A percentile compares a stretch with the other conserved stretches of the same genome.
phyloP scores from a whole-genome alignment of 2,797 vertebrate species.

The Mormyrops boulengeri region DNA sequence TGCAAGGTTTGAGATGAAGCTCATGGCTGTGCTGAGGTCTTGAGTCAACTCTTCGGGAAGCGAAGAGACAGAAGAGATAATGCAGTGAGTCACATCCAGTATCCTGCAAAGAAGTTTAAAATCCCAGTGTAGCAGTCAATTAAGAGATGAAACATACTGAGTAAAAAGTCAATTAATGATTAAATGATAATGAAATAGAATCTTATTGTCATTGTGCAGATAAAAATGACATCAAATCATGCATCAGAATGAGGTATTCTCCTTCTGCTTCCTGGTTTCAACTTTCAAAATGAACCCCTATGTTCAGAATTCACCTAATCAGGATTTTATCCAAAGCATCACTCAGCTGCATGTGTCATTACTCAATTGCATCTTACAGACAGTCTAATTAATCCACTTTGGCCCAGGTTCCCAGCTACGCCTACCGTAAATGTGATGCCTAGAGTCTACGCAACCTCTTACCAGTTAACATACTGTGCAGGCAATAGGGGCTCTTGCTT shows the following conservation, averaged over 20 bases:
- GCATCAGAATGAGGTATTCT: not conserved
- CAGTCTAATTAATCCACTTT: not conserved
- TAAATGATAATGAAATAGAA: not conserved
- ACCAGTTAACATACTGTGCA: slow-evolving; percentile 65
- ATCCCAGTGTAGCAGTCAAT: not conserved
- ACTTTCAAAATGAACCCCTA: not conserved
- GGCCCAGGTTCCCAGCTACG: not conserved
- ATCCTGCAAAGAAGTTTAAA: slow-evolving; percentile 50
- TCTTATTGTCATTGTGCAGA: not conserved
- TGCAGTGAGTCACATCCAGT: slow-evolving; percentile 57
- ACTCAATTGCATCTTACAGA: not conserved
- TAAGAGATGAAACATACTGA: not conserved
- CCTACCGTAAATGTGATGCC: not conserved
- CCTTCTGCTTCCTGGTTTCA: not conserved
- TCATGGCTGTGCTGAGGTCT: slow-evolving; percentile 59
- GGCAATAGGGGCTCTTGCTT: slow-evolving; percentile 66
- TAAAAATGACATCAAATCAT: not conserved
- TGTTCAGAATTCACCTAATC: not conserved
- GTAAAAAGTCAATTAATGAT: not conserved
- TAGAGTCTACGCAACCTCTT: slow-evolving; percentile 26
- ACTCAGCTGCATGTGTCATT: not conserved
- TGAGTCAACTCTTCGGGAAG: slow-evolving; percentile 66
- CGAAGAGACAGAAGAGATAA: slow-evolving; percentile 56
- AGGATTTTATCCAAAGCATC: not conserved
- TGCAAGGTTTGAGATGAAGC: slow-evolving; percentile 57